phyloP scores from a whole-genome alignment of 2,113 vertebrate species.

The Platysternon megacephalum region DNA sequence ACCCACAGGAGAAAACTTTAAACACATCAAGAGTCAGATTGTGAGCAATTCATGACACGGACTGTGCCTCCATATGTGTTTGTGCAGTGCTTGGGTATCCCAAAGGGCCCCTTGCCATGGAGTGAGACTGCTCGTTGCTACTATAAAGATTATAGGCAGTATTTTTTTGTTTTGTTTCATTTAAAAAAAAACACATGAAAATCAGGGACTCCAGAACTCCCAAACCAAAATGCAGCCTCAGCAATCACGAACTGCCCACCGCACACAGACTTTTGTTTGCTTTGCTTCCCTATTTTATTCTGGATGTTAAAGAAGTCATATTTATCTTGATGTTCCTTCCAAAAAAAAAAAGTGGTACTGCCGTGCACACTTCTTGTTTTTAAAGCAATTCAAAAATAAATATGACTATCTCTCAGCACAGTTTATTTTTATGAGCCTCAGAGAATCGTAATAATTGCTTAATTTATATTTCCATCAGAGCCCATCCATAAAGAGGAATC shows the following conservation, averaged over 20 bases:
- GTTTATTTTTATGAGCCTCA: constrained; percentile 67
- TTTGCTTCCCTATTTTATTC: neutral
- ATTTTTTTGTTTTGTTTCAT: constrained; percentile 25
- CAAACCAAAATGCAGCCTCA: constrained; percentile 4
- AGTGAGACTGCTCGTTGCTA: neutral
- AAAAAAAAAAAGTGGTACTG: constrained; percentile 10
- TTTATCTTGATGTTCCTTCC: neutral
- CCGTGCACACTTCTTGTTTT: constrained; percentile 53
- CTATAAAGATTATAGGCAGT: constrained; percentile 25
- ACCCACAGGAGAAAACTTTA: constrained; percentile 44
- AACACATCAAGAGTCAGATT: constrained; percentile 33
- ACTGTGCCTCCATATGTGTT: constrained; percentile 15
- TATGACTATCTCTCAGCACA: neutral
- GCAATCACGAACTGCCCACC: neutral
- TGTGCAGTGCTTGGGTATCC: constrained; percentile 2
- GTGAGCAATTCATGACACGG: constrained; percentile 24
- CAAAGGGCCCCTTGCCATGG: neutral
- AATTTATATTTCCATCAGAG: constrained; percentile 67
- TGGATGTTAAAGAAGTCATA: constrained; percentile 26
- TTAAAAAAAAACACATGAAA: constrained; percentile 40
- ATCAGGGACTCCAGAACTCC: neutral
- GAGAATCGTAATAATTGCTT: constrained; percentile 70
- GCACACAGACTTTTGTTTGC: neutral
- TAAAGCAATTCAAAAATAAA: constrained; percentile 60
- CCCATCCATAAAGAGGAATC: constrained; percentile 67